A percentile compares a stretch with the other conserved stretches of the same genome.
Evolutionary conservation across 2,888 invertebrate species (phyloP).

Genomic region (Amorpha juglandis): DNA sequence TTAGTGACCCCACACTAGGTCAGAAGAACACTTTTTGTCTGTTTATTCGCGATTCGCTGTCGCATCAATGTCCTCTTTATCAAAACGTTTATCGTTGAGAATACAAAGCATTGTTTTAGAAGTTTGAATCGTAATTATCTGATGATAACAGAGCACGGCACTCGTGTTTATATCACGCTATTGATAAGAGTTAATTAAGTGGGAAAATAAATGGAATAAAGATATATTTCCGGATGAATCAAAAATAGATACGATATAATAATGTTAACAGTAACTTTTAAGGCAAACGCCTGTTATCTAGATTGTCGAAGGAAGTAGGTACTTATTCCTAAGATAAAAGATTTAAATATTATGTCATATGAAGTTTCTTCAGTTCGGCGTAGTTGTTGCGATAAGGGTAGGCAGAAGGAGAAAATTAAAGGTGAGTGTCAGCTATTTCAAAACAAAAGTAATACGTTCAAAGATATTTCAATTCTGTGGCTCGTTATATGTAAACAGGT

Average conservation of each 20-base stretch:
- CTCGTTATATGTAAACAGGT: conserved; percentile 14
- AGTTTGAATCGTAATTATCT: conserved; percentile 18
- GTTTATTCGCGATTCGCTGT: too few relatives aligned
- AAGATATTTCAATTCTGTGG: not conserved
- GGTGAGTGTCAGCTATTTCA: too few relatives aligned
- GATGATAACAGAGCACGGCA: not conserved
- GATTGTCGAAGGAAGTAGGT: too few relatives aligned
- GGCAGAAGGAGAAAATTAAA: too few relatives aligned
- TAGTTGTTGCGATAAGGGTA: too few relatives aligned
- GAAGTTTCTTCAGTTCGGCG: too few relatives aligned
- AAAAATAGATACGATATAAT: not conserved
- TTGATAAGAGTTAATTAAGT: conserved; percentile 8
- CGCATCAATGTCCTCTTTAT: conserved; percentile 17
- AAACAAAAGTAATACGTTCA: not conserved
- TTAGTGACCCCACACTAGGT: too few relatives aligned
- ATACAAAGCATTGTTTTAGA: conserved; percentile 20
- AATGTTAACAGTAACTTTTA: not conserved
- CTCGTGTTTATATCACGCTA: not conserved
- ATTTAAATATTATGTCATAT: too few relatives aligned
- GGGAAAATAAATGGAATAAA: not conserved
- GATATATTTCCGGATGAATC: not conserved
- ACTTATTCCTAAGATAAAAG: too few relatives aligned
- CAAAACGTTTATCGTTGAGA: conserved; percentile 12
- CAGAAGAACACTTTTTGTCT: too few relatives aligned
- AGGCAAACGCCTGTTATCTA: not conserved